Evolutionary conservation across 2,888 invertebrate species (phyloP), one percentile per base, ranked within the genome.

Genomic region (Ennomos fuscantarius): DNA sequence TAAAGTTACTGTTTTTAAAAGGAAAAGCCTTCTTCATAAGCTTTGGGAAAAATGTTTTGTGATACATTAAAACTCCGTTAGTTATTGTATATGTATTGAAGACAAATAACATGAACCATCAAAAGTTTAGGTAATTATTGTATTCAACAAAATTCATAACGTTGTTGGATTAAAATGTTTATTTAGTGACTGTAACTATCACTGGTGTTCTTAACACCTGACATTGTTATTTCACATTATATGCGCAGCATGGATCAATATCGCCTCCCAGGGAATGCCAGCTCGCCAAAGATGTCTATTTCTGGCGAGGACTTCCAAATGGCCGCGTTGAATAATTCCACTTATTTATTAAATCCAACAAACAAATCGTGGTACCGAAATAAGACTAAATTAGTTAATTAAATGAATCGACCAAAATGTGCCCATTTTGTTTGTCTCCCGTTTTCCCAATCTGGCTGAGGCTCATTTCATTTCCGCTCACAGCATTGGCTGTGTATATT

Each of bases 261-360:
- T 31, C 12, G 8, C 13, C 47, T 60, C 63, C 62, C 58, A 56
- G 63, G 60, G 57, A 60, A 58, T 52, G 51, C 50, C 48, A 60
- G 63, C 62, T 59, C 53, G 52, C 62, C 55, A 55, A 58, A 46
- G 53, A 54, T 63, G 47, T 65, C 59, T 62, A 67, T 65, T 65
- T 59, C 56, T 54, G 62, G 60, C 61, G 56, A 67, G 60, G 55
- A 56, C 51, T 61, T 31, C 48, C 36, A 44, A 59, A 56, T 48
- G 35, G 39, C 51, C 49, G 49, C 42, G 47, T 43, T 24, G 41
- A 42, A 53, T 42, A 52, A 43, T 45, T 46, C 52, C 42, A 40
- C 43, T 44, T 58, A 55, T 58, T 54, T 55, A 63, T 52, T 50
- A 55, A 55, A 55, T 55, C 55, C 57, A 43, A 37, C 50, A 43